A percentile compares a stretch with the other conserved stretches of the same genome.
Evolutionary conservation across 2,113 vertebrate genomes (phyloP).

Genomic region (Psophia crepitans): DNA sequence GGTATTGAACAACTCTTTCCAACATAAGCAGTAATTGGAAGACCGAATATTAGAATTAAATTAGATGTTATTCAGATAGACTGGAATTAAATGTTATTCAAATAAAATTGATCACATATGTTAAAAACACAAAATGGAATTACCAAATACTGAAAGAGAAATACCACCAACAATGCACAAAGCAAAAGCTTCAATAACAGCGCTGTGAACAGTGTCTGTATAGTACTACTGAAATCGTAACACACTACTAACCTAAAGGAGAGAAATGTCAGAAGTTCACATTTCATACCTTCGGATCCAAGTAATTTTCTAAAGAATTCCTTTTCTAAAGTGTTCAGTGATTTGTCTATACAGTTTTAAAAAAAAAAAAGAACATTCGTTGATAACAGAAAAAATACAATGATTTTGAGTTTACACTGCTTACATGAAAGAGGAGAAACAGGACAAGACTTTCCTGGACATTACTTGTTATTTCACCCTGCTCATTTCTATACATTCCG

Average conservation of each 20-base stretch:
- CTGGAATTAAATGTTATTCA: neutral
- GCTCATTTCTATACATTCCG: neutral
- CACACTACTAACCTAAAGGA: neutral
- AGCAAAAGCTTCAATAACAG: neutral
- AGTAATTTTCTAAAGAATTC: neutral
- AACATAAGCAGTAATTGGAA: neutral
- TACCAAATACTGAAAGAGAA: neutral
- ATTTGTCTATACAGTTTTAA: neutral
- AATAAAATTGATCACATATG: neutral
- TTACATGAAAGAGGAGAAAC: neutral
- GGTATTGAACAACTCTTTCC: neutral
- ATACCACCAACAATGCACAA: neutral
- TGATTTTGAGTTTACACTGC: neutral
- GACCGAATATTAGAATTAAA: neutral
- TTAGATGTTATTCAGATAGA: neutral
- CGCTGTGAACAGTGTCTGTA: neutral
- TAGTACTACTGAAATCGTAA: neutral
- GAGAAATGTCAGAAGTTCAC: neutral
- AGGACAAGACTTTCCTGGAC: fast-evolving
- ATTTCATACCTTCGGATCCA: neutral
- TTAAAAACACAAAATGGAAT: neutral
- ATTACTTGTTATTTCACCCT: neutral
- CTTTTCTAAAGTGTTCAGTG: neutral
- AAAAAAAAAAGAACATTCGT: neutral
- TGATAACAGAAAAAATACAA: neutral